Evolutionary conservation across 2,797 vertebrate genomes (phyloP), one percentile per base, ranked within the genome.

Genomic region (Phrynocephalus guinanensis): DNA sequence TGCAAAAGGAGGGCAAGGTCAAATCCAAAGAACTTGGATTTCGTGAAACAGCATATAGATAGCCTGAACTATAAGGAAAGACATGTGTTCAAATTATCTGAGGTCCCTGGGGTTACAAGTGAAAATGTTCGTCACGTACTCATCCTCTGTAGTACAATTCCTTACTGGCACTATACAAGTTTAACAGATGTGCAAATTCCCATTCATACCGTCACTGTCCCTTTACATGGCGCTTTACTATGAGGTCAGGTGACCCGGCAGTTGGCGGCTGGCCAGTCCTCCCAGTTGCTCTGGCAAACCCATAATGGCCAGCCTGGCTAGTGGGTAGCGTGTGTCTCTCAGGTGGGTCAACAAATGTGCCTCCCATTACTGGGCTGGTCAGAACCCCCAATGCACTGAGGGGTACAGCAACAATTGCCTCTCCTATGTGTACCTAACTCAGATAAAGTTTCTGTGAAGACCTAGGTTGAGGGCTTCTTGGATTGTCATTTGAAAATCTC

Each of bases 401-500:
- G 68, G 44, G 44, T 33, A 24, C 48, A 16, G 13, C 9, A 85
- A 16, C 38, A 48, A 44, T 9, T n/a, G 2, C 22, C 28, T 7
- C 11, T 72, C 67, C 26, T 82, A 18, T 33, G 22, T 24, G 16
- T n/a, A 81, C 48, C n/a, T 9, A 33, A 52, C 70, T 48, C 44
- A 75, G 56, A 56, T 73, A 28, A 87, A 26, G 66, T 90, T 95
- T 92, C 94, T 86, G 66, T 79, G 85, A 93, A 95, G 86, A 90
- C 92, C 79, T 9, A 11, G 48, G 26, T 13, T 28, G 8, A 3
- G 20, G 3, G 33, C 15, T 93, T 8, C 2, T 1, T 56, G 52
- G 9, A 56, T 56, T 56, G 9, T 9, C 2, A 13, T 56, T 56
- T 56, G 87, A 89, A 56, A 83, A 67, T 67, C 87, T 87, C 84